phyloP scores from a whole-genome alignment of 2,888 invertebrate species.

The Hirudinaria manillensis region DNA sequence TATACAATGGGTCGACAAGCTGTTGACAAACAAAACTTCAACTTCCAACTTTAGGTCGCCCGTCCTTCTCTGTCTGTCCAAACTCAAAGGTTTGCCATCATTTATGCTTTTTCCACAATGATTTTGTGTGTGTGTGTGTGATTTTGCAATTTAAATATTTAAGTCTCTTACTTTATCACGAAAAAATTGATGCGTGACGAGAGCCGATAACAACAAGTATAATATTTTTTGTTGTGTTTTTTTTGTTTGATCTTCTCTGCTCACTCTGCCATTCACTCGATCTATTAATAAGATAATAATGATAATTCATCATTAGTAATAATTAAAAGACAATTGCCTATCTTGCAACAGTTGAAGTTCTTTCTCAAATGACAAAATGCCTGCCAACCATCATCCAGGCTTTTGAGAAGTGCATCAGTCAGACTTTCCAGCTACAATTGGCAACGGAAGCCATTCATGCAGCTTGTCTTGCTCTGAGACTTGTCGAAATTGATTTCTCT shows the following conservation, averaged over 20 bases:
- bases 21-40: neutral
- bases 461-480: constrained; percentile 64
- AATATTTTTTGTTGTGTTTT: too few species aligned
- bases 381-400: constrained; percentile 66
- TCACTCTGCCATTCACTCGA: too few species aligned
- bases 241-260: too few species aligned
- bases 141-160: too few species aligned
- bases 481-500: constrained; percentile 57
- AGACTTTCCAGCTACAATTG: constrained; percentile 63
- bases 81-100: neutral
- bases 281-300: too few species aligned
- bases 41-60: neutral
- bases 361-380: constrained; percentile 45
- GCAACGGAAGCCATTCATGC: constrained; percentile 70
- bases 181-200: too few species aligned
- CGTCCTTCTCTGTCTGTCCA: neutral
- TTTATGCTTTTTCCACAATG: neutral
- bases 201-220: too few species aligned
- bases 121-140: neutral
- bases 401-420: constrained; percentile 70
- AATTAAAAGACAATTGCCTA: too few species aligned
- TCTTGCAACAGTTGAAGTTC: neutral
- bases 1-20: neutral
- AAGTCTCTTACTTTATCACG: too few species aligned
- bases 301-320: too few species aligned